Conservation (phyloP, 2,888 invertebrate species). For the Xestia rhomboidea region DNA sequence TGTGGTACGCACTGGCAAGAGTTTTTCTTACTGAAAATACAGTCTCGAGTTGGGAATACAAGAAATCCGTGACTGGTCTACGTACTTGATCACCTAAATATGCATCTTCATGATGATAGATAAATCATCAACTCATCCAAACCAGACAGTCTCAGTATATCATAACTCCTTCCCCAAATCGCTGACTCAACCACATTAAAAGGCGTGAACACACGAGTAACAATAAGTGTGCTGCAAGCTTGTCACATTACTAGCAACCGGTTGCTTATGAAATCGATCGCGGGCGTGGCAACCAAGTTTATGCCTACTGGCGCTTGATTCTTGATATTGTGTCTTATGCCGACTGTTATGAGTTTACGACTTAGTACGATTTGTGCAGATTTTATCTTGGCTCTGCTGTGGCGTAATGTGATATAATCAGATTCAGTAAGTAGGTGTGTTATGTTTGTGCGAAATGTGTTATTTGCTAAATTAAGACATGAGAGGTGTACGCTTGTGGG, state of each 20-base stretch:
- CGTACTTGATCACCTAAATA: neutral
- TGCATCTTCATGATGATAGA: neutral
- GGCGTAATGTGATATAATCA: slow-evolving; percentile 52
- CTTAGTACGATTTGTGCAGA: slow-evolving; percentile 25
- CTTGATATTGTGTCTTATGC: slow-evolving; percentile 48
- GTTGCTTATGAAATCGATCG: slow-evolving; percentile 62
- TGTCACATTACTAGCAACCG: slow-evolving; percentile 59
- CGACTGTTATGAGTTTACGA: slow-evolving; percentile 43
- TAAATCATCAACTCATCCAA: neutral
- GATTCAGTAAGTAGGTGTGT: slow-evolving; percentile 46
- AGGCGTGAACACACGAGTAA: slow-evolving; percentile 50
- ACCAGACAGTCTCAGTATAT: neutral
- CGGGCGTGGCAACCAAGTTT: slow-evolving; percentile 59
- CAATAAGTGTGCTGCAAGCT: slow-evolving; percentile 51
- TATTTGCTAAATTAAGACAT: slow-evolving; percentile 35
- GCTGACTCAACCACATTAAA: slow-evolving; percentile 47
- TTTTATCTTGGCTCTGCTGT: slow-evolving; percentile 14
- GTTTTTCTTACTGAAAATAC: neutral
- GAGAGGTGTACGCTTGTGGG: slow-evolving; percentile 5
- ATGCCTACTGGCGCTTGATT: slow-evolving; percentile 36
- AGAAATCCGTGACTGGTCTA: neutral
- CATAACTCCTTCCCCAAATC: slow-evolving; percentile 14
- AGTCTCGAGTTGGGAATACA: neutral
- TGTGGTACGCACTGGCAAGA: neutral
- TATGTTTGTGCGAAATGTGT: slow-evolving; percentile 25